Evolutionary conservation across 1,140 invertebrate genomes (phyloP), one percentile per base, ranked within the genome.

Genomic region (Zaprionus inermis): DNA sequence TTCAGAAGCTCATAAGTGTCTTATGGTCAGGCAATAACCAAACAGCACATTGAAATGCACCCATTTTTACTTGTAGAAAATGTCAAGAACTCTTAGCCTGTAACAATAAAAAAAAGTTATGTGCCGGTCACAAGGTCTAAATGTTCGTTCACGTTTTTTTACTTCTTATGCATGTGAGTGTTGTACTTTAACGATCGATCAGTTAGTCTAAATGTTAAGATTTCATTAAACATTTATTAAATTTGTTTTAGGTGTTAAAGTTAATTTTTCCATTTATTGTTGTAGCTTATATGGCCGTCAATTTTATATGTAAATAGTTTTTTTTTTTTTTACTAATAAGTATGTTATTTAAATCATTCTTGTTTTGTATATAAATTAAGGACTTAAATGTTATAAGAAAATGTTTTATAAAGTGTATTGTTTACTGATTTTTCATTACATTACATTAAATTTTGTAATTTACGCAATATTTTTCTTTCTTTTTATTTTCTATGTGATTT

Each of bases 271-370:
- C 81, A 79, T 86, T 86, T 86, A 88, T 86, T 86, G 76, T 86
- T 88, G 85, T 82, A 88, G 83, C 79, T 88, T 88, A 86, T 86
- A 86, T 86, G 82, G 83, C 82, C 82, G 71, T 88, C 83, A 75
- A 86, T 86, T 81, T 79, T 79, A 72, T 85, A 86, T 86, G 85
- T 86, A 86, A 82, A 82, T 83, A 81, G 80, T 86, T 81, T 82
- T 69, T 58, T 81, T 82, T 69, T 58, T 61, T 78, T 86, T 86
- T 63, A 81, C 83, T 86, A 86, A 86, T 86, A 86, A 73, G 71
- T 85, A 78, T 86, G 82, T 86, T 86, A 86, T 86, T 85, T 86
- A 86, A 86, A 86, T 86, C 82, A 86, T 86, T 86, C 83, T 85
- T 85, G 71, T 78, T 86, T 85, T 86, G 82, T 86, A 86, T 86